phyloP scores from a whole-genome alignment of 2,888 invertebrate genomes.

The Penaeus monodon region DNA sequence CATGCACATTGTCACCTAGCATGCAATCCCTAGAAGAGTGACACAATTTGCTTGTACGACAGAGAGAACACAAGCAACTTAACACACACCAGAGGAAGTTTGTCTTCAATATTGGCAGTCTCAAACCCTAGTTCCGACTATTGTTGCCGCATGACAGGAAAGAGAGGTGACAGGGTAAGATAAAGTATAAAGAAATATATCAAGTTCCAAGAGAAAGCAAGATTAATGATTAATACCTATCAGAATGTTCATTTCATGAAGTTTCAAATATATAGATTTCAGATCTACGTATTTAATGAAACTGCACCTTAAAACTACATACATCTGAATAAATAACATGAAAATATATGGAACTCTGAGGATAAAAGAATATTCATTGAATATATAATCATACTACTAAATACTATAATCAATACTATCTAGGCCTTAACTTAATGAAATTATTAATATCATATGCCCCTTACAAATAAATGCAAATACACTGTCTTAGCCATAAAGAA shows the following conservation, averaged over 20 bases:
- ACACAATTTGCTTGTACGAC: slow-evolving; percentile 23
- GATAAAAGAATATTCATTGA: neutral
- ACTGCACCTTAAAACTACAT: neutral
- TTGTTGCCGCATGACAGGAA: slow-evolving; percentile 21
- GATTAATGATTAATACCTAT: no score
- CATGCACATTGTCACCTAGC: slow-evolving; percentile 14
- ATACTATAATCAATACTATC: no score
- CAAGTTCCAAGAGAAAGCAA: neutral
- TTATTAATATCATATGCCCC: no score
- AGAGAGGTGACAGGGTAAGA: slow-evolving; percentile 17
- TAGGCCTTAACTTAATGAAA: no score
- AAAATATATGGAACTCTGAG: neutral
- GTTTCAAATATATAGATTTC: no score
- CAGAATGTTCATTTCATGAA: no score
- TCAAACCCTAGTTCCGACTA: slow-evolving; percentile 75
- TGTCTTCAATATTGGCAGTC: slow-evolving; percentile 88
- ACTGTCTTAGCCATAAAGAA: no score
- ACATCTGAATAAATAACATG: slow-evolving; percentile 9
- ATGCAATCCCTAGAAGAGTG: slow-evolving; percentile 15
- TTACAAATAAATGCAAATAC: no score
- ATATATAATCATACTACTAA: no score
- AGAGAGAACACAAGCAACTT: slow-evolving; percentile 17
- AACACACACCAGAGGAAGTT: slow-evolving; percentile 84
- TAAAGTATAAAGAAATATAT: slow-evolving; percentile 30
- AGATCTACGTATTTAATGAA: no score